phyloP scores from a whole-genome alignment of 2,888 invertebrate genomes.

The Strigamia transsilvanica region DNA sequence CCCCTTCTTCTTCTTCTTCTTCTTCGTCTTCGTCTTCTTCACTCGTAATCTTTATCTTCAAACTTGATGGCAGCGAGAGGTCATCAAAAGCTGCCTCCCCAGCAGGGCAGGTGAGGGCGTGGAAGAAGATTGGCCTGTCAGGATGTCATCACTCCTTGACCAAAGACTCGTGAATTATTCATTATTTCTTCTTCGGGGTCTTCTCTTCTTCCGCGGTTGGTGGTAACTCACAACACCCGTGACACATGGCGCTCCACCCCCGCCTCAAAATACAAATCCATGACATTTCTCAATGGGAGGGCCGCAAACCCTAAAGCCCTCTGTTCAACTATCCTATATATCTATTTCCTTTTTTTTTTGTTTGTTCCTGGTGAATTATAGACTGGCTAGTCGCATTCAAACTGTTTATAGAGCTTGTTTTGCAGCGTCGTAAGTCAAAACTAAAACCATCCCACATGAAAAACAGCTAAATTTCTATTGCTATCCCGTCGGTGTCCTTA shows the following conservation, averaged over 20 bases:
- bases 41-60: neutral
- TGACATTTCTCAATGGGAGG: conserved; percentile 15
- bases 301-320: neutral
- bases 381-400: neutral
- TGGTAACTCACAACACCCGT: conserved; percentile 34
- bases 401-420: neutral
- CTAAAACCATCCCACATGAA: too few relatives aligned
- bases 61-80: conserved; percentile 4
- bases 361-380: neutral
- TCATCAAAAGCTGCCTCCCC: neutral
- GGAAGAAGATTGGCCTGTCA: conserved; percentile 29
- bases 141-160: conserved; percentile 38
- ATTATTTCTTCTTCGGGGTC: conserved; percentile 2
- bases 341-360: neutral
- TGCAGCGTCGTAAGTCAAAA: neutral
- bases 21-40: too few relatives aligned
- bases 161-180: conserved; percentile 20
- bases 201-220: conserved; percentile 32
- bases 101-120: conserved; percentile 38
- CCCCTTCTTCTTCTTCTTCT: neutral
- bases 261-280: conserved; percentile 30
- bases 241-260: conserved; percentile 38
- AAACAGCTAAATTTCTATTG: too few relatives aligned
- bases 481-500: too few relatives aligned
- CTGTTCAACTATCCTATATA: neutral